Evolutionary conservation across 2,888 invertebrate genomes (phyloP).

Genomic region (Pristionchus arcanus): DNA sequence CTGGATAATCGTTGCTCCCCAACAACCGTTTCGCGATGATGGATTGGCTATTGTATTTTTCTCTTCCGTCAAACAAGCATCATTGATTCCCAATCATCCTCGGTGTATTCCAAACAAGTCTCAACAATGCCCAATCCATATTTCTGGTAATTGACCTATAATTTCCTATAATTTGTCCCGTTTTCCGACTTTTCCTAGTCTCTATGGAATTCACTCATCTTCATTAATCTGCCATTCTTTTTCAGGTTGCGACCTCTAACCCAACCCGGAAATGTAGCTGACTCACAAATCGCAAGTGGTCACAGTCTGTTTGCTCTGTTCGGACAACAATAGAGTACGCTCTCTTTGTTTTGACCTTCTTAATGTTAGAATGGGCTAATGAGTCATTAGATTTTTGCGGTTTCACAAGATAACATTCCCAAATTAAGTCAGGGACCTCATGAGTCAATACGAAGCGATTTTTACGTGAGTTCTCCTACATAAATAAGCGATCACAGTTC

Average conservation of each 20-base stretch:
- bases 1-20: neutral
- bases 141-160: no score
- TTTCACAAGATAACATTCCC: no score
- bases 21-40: neutral
- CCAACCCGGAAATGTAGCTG: neutral
- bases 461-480: neutral
- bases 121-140: no score
- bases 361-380: no score
- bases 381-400: neutral
- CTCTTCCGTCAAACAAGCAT: neutral
- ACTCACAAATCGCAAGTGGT: neutral
- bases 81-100: neutral
- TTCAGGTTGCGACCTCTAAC: no score
- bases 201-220: no score
- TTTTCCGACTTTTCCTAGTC: no score
- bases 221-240: no score
- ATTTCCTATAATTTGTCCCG: no score
- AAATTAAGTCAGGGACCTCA: no score
- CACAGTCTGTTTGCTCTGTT: conserved; percentile 15
- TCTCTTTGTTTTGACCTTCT: conserved; percentile 18
- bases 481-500: neutral
- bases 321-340: conserved; percentile 17
- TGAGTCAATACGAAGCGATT: neutral
- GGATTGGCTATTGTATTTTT: neutral
- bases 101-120: neutral